A percentile compares a stretch with the other conserved stretches of the same genome.
These are phyloP conservation scores for Ptychobarbus kaznakovi DNA, from an alignment of 2,797 vertebrate genomes.

Conservation along the genomic window DNA sequence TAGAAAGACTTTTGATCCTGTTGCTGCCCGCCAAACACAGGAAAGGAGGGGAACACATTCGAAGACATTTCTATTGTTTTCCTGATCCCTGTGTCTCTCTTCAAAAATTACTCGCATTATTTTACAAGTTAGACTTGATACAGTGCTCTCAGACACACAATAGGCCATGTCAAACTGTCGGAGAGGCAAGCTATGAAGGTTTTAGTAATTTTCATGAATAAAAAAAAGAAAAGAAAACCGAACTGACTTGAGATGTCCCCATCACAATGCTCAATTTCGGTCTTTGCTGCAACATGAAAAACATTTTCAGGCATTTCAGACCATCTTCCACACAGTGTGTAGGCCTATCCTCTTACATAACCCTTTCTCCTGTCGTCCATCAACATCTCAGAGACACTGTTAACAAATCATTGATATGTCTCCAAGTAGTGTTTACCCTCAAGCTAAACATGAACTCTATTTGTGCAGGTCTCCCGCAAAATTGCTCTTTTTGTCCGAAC, in stretches of 20 bases:
- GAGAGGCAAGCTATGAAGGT: slow-evolving; percentile 16
- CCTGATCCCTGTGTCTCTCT: slow-evolving; percentile 16
- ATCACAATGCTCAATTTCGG: neutral
- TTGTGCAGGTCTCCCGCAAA: slow-evolving; percentile 37
- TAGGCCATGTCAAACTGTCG: neutral
- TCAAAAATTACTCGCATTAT: slow-evolving; percentile 41
- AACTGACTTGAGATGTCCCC: neutral
- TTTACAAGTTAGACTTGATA: neutral
- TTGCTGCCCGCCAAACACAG: slow-evolving; percentile 24
- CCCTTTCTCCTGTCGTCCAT: neutral
- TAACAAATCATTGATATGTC: slow-evolving; percentile 28
- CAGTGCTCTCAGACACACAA: slow-evolving; percentile 13
- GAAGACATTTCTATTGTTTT: slow-evolving; percentile 47
- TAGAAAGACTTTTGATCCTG: slow-evolving; percentile 42
- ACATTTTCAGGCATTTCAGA: neutral
- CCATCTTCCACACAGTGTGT: neutral
- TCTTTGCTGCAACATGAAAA: neutral
- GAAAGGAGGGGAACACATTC: slow-evolving; percentile 53
- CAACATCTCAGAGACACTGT: neutral
- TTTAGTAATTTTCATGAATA: slow-evolving; percentile 2
- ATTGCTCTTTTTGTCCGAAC: slow-evolving; percentile 12
- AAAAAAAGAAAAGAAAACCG: neutral
- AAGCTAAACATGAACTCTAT: slow-evolving; percentile 21
- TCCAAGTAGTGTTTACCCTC: slow-evolving; percentile 24
- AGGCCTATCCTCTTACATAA: neutral